These are phyloP conservation scores for Hylaeus volcanicus DNA, from an alignment of 1,140 invertebrate genomes.

Conservation along the genomic window DNA sequence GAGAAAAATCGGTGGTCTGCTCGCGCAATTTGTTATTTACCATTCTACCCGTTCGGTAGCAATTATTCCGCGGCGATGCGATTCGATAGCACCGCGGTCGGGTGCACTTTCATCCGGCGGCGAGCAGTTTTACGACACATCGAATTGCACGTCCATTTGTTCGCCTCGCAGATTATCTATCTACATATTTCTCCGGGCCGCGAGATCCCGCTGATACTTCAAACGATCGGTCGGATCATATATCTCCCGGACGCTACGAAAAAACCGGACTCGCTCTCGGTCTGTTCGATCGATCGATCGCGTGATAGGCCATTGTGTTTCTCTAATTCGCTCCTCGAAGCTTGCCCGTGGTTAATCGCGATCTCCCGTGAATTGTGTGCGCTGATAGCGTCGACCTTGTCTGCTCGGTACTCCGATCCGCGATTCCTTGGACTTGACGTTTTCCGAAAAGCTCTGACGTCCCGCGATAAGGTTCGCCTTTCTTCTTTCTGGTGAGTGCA, in stretches of 20 bases:
- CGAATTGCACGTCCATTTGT: conserved; percentile 52
- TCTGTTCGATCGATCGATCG: conserved; percentile 51
- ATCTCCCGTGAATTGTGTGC: conserved; percentile 32
- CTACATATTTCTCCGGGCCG: conserved; percentile 52
- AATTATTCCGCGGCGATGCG: conserved; percentile 55
- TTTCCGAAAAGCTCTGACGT: neutral
- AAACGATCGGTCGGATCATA: conserved; percentile 43
- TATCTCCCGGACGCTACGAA: conserved; percentile 37
- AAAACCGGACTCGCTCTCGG: conserved; percentile 18
- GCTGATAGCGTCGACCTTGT: conserved; percentile 37
- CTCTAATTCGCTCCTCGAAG: conserved; percentile 60
- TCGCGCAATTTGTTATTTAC: conserved; percentile 51
- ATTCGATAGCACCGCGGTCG: conserved; percentile 33
- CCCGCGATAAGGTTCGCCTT: too few relatives aligned
- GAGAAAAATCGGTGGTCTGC: conserved; percentile 20
- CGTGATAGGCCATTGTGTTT: conserved; percentile 64
- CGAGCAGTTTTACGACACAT: conserved; percentile 34
- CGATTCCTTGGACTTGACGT: neutral
- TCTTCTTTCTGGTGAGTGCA: too few relatives aligned
- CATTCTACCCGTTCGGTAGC: conserved; percentile 38
- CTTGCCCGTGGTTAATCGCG: conserved; percentile 37
- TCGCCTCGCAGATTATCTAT: conserved; percentile 57
- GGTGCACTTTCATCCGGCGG: conserved; percentile 28
- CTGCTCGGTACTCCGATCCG: neutral
- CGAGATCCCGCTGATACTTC: conserved; percentile 53